These are phyloP conservation scores for Pedionomus torquatus DNA, from an alignment of 2,113 vertebrate genomes.

Conservation along the genomic window DNA sequence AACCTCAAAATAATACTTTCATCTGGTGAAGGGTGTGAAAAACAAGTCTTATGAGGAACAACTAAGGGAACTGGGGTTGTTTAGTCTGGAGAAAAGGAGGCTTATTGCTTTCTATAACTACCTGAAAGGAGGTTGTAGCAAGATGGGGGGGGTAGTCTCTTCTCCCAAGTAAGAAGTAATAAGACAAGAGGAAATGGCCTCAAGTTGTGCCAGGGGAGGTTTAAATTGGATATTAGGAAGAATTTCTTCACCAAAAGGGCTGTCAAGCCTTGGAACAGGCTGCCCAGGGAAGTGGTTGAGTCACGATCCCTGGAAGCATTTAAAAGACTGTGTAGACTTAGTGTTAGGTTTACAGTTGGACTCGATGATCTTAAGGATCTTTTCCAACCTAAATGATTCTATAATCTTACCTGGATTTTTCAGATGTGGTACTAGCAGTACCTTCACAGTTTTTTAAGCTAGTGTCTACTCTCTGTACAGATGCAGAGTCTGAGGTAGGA, in stretches of 20 bases:
- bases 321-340: background rate
- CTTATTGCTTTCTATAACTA: background rate
- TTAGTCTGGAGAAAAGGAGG: background rate
- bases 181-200: background rate
- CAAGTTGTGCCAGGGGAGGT: background rate
- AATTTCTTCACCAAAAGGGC: background rate
- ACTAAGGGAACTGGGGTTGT: background rate
- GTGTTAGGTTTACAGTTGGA: background rate
- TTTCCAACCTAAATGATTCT: background rate
- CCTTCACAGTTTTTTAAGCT: conserved; percentile 92
- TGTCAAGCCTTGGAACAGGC: background rate
- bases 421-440: conserved; percentile 85
- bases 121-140: background rate
- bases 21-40: background rate
- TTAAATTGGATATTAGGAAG: background rate
- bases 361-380: background rate
- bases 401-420: conserved; percentile 82
- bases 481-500: conserved; percentile 89
- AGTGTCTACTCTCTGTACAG: conserved; percentile 92
- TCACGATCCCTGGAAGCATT: background rate
- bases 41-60: background rate
- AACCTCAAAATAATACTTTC: background rate
- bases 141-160: background rate
- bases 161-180: background rate
- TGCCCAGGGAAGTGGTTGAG: background rate